A percentile compares a stretch with the other conserved stretches of the same genome.
Evolutionary conservation across 2,888 invertebrate species (phyloP).

Genomic region (Cyclophora punctaria): DNA sequence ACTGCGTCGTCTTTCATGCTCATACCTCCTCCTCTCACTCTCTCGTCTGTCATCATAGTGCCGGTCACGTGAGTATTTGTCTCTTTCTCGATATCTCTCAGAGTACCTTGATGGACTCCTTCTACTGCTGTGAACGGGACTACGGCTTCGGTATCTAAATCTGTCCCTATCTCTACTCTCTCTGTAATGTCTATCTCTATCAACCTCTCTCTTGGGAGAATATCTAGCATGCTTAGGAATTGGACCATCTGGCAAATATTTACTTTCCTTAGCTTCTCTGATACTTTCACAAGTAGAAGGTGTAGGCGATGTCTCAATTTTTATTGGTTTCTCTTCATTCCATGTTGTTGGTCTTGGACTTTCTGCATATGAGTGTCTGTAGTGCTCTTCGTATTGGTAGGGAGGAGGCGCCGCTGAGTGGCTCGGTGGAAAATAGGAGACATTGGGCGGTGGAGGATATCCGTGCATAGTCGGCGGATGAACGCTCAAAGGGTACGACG

Average conservation of each 20-base stretch:
- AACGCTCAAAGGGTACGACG: slow-evolving; percentile 27
- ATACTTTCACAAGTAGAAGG: neutral
- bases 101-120: slow-evolving; percentile 29
- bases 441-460: slow-evolving; percentile 8
- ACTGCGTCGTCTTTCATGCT: slow-evolving; percentile 37
- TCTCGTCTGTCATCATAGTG: slow-evolving; percentile 26
- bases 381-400: neutral
- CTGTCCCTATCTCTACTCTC: slow-evolving; percentile 22
- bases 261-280: neutral
- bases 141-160: slow-evolving; percentile 26
- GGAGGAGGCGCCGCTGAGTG: neutral
- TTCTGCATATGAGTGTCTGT: slow-evolving; percentile 1
- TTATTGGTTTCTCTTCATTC: neutral
- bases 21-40: slow-evolving; percentile 39
- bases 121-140: slow-evolving; percentile 33
- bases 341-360: slow-evolving; percentile 3
- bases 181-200: slow-evolving; percentile 20
- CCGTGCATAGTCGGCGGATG: slow-evolving; percentile 13
- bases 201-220: neutral
- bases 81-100: slow-evolving; percentile 11
- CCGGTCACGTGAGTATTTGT: slow-evolving; percentile 20
- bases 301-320: slow-evolving; percentile 5
- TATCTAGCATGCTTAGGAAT: no score
- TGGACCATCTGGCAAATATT: neutral
- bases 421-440: slow-evolving; percentile 4